These are phyloP conservation scores for Carassius auratus DNA, from an alignment of 2,113 vertebrate species.

Conservation along the genomic window DNA sequence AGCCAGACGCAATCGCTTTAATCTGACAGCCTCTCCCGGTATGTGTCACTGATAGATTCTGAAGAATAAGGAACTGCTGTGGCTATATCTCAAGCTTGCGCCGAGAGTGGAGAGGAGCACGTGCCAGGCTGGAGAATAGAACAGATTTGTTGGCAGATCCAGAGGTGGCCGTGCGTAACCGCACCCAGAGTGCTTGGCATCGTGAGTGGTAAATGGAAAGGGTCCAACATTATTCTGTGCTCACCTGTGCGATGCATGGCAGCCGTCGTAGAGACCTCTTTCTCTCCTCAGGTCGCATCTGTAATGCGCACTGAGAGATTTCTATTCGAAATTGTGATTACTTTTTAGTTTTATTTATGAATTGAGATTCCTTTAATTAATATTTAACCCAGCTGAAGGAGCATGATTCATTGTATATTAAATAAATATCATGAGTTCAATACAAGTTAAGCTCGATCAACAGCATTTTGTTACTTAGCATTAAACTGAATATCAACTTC, in stretches of 20 bases:
- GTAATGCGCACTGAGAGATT: not conserved
- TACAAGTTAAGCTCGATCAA: not conserved
- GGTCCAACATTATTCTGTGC: constrained; percentile 42
- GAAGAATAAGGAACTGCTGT: constrained; percentile 29
- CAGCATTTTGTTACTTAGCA: not conserved
- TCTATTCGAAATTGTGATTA: constrained; percentile 11
- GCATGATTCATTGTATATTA: not conserved
- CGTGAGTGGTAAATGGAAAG: constrained; percentile 3
- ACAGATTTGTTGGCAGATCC: constrained; percentile 42
- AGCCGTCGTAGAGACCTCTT: not conserved
- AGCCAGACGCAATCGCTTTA: not conserved
- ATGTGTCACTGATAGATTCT: constrained; percentile 36
- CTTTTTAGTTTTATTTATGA: not conserved
- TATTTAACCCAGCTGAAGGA: not conserved
- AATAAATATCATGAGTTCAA: not conserved
- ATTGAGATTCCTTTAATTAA: constrained; percentile 8
- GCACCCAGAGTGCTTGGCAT: constrained; percentile 38
- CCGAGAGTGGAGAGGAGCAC: not conserved
- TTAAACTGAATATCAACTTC: not conserved
- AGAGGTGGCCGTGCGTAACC: constrained; percentile 40
- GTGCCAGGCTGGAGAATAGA: constrained; percentile 24
- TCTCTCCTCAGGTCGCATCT: constrained; percentile 1
- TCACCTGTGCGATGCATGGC: constrained; percentile 34
- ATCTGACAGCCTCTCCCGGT: constrained; percentile 34
- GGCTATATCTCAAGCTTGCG: constrained; percentile 39